Conservation (phyloP, 2,113 vertebrate species). For the Porphyrio hochstetteri region DNA sequence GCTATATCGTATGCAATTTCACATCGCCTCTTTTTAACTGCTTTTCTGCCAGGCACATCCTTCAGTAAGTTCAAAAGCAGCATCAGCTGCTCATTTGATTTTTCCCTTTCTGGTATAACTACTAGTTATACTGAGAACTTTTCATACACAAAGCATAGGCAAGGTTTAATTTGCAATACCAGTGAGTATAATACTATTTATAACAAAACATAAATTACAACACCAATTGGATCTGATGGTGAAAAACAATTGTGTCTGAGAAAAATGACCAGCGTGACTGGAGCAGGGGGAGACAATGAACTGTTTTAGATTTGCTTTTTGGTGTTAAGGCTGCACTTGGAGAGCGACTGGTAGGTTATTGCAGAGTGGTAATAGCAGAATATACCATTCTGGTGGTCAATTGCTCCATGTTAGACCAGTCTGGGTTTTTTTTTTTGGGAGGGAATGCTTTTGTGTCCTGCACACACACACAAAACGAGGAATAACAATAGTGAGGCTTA, state of each 20-base stretch:
- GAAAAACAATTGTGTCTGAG: background rate
- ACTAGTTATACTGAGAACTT: background rate
- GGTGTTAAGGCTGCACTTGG: background rate
- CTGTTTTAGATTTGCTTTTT: background rate
- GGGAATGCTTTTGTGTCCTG: constrained; percentile 20
- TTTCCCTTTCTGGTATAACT: background rate
- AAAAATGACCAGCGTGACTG: background rate
- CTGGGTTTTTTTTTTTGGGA: background rate
- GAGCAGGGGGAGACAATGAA: background rate
- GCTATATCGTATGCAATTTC: constrained; percentile 72
- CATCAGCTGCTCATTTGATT: background rate
- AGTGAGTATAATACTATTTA: background rate
- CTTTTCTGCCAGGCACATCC: constrained; percentile 39
- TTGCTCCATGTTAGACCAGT: background rate
- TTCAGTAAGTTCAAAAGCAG: background rate
- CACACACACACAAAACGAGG: background rate
- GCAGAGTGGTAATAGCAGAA: background rate
- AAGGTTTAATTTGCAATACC: background rate
- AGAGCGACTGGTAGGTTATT: background rate
- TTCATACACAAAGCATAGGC: background rate
- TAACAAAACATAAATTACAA: background rate
- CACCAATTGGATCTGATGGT: background rate
- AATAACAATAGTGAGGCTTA: constrained; percentile 25
- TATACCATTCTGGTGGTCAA: background rate
- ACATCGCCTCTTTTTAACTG: constrained; percentile 64